phyloP scores from a whole-genome alignment of 2,797 vertebrate genomes.

The Ataeniobius toweri region DNA sequence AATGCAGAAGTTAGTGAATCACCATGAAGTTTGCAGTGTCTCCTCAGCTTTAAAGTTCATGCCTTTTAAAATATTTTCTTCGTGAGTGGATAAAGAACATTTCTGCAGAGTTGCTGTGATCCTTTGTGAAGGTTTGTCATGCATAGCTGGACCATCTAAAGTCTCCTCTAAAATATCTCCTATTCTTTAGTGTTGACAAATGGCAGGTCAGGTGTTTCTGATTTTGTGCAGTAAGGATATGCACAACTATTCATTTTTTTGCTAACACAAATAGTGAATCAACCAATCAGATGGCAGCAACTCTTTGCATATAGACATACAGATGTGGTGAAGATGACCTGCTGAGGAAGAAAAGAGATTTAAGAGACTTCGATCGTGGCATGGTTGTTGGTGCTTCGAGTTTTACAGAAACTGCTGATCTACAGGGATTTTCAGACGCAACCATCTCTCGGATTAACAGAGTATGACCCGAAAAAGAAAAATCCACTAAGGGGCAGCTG shows the following conservation, averaged over 20 bases:
- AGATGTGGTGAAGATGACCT: not conserved
- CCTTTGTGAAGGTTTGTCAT: not conserved
- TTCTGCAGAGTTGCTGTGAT: not conserved
- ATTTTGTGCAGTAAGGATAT: not conserved
- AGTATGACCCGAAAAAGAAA: not conserved
- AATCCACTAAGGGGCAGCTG: not conserved
- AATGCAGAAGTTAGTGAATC: conserved; percentile 5
- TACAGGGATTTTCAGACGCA: not conserved
- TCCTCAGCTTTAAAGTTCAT: conserved; percentile 16
- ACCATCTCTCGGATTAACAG: not conserved
- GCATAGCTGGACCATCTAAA: not conserved
- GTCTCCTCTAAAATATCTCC: not conserved
- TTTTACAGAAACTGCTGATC: not conserved
- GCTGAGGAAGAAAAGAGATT: not conserved
- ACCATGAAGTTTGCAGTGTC: conserved; percentile 35
- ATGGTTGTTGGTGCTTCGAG: not conserved
- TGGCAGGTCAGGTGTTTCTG: not conserved
- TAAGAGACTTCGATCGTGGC: not conserved
- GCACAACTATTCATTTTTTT: not conserved
- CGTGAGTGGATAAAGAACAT: not conserved
- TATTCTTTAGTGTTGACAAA: not conserved
- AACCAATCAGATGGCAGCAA: not conserved
- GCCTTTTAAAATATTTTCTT: not conserved
- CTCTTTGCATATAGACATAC: not conserved
- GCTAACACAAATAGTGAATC: not conserved